These are phyloP conservation scores for Ferdinandea cuprea DNA, from an alignment of 2,888 invertebrate genomes.

Conservation along the genomic window DNA sequence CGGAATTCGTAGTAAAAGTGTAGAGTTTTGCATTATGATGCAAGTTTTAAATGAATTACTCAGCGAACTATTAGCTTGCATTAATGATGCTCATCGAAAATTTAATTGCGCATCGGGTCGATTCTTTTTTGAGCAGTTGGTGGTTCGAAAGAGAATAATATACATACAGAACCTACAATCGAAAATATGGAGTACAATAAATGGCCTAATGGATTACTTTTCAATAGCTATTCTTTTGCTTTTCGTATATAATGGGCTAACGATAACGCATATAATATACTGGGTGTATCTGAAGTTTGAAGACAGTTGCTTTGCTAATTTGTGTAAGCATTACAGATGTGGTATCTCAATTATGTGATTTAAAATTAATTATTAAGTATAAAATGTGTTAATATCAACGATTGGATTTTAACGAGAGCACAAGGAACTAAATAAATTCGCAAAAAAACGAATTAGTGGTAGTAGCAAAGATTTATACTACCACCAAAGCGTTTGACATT, in stretches of 20 bases:
- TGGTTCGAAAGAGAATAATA: constrained; percentile 31
- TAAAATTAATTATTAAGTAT: no score
- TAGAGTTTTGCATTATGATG: constrained; percentile 57
- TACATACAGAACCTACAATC: constrained; percentile 52
- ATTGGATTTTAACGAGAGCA: no score
- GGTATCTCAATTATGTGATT: no score
- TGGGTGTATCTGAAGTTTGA: constrained; percentile 51
- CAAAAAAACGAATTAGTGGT: no score
- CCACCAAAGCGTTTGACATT: no score
- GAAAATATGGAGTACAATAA: constrained; percentile 50
- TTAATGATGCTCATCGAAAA: constrained; percentile 36
- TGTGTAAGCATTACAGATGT: constrained; percentile 25
- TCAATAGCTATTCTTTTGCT: constrained; percentile 46
- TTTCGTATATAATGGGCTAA: constrained; percentile 49
- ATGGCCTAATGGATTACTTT: constrained; percentile 52
- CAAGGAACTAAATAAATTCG: no score
- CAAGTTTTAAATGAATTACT: constrained; percentile 60
- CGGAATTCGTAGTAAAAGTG: constrained; percentile 50
- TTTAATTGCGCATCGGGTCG: neutral
- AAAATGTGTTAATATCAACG: no score
- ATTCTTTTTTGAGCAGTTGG: constrained; percentile 11
- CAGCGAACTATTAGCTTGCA: constrained; percentile 24
- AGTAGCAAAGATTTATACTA: no score
- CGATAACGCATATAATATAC: constrained; percentile 54
- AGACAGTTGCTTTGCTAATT: constrained; percentile 3